These are phyloP conservation scores for Meteorus cinctellus DNA, from an alignment of 2,888 invertebrate genomes.

Conservation along the genomic window DNA sequence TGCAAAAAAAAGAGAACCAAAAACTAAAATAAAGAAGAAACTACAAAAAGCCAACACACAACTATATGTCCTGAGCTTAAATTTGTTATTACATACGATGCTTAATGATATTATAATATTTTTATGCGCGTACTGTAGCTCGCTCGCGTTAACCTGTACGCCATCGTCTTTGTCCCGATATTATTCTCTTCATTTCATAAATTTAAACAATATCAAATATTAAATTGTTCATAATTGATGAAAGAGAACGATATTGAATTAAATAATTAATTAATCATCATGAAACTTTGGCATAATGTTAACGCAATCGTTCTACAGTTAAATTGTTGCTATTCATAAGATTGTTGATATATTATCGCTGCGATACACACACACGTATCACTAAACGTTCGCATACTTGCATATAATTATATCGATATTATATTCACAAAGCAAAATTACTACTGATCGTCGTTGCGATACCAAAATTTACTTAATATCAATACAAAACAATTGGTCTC, in stretches of 20 bases:
- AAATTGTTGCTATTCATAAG: slow-evolving; percentile 73
- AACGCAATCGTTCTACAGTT: slow-evolving; percentile 67
- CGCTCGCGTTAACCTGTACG: slow-evolving; percentile 61
- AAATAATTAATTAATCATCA: neutral
- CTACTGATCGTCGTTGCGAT: slow-evolving; percentile 47
- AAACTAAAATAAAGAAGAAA: slow-evolving; percentile 34
- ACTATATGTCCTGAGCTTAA: slow-evolving; percentile 71
- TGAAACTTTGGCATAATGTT: slow-evolving; percentile 52
- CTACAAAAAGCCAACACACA: slow-evolving; percentile 50
- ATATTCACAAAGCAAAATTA: slow-evolving; percentile 31
- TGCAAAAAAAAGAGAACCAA: neutral
- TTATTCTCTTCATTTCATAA: neutral
- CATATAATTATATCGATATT: slow-evolving; percentile 25
- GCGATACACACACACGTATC: slow-evolving; percentile 63
- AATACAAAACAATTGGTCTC: neutral
- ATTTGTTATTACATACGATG: slow-evolving; percentile 71
- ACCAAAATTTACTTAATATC: slow-evolving; percentile 18
- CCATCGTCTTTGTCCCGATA: slow-evolving; percentile 22
- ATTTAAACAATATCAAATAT: neutral
- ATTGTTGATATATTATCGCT: slow-evolving; percentile 70
- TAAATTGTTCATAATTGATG: neutral
- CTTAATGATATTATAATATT: slow-evolving; percentile 73
- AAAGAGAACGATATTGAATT: neutral
- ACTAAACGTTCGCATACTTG: neutral
- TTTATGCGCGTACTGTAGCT: slow-evolving; percentile 69